A percentile compares a stretch with the other conserved stretches of the same genome.
Evolutionary conservation across 2,888 invertebrate species (phyloP).

Genomic region (Plutella xylostella): DNA sequence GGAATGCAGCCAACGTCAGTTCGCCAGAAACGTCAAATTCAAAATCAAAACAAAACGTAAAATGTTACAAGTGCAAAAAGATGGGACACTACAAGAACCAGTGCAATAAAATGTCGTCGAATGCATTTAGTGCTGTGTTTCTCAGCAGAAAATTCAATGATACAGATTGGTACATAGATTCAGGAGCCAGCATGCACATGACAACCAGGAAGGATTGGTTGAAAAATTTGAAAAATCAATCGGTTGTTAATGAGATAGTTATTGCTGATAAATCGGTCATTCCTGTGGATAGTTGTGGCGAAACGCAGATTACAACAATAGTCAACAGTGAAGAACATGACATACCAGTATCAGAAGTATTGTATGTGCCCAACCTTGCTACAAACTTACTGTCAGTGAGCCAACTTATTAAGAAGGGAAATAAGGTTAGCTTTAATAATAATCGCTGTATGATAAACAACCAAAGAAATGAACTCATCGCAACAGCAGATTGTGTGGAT

Average conservation of each 20-base stretch:
- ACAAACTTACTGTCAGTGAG: constrained; percentile 12
- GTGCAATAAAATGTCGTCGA: constrained; percentile 9
- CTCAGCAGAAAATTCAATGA: constrained; percentile 12
- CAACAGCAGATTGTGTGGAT: constrained; percentile 2
- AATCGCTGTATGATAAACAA: constrained; percentile 7
- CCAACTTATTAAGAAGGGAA: constrained; percentile 10
- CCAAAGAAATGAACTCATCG: constrained; percentile 3
- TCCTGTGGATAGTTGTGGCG: constrained; percentile 8
- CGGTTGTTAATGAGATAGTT: neutral
- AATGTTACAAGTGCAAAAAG: constrained; percentile 13
- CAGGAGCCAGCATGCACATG: neutral
- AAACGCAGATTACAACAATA: constrained; percentile 7
- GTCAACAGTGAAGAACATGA: neutral
- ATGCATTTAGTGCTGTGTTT: constrained; percentile 16
- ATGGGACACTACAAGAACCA: constrained; percentile 10
- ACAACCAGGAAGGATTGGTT: neutral
- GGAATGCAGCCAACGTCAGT: neutral
- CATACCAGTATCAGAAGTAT: constrained; percentile 8
- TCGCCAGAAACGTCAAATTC: neutral
- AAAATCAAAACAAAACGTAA: neutral
- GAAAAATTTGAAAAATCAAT: neutral
- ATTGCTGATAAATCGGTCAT: constrained; percentile 7
- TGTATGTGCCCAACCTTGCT: constrained; percentile 11
- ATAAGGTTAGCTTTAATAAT: constrained; percentile 8
- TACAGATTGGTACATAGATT: constrained; percentile 7